These are phyloP conservation scores for Drosophila infuscata DNA, from an alignment of 2,888 invertebrate genomes.

Conservation along the genomic window DNA sequence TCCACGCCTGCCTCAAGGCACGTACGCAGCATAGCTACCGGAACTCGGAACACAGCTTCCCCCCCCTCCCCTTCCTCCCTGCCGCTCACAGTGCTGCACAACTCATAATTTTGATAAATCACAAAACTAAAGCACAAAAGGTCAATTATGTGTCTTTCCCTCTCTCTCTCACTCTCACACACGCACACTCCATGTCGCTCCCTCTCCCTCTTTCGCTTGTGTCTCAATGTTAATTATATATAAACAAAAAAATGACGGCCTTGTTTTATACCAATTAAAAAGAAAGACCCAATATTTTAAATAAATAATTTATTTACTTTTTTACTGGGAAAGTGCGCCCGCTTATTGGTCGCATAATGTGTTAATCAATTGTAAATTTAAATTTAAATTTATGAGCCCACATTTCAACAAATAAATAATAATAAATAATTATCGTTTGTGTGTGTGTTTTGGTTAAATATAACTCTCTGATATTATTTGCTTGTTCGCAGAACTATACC, in stretches of 20 bases:
- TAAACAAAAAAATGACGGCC: conserved; percentile 6
- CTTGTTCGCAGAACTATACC: background rate
- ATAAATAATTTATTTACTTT: conserved; percentile 10
- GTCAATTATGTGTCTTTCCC: conserved; percentile 12
- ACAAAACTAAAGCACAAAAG: conserved; percentile 1
- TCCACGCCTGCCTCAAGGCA: conserved; percentile 45
- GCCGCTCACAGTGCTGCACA: background rate
- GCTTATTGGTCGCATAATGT: conserved; percentile 60
- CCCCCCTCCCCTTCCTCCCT: background rate
- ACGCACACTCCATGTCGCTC: conserved; percentile 1
- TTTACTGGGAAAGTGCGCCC: conserved; percentile 10
- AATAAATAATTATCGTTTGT: conserved; percentile 11
- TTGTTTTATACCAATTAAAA: conserved; percentile 31
- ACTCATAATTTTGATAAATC: conserved; percentile 10
- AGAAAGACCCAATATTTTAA: background rate
- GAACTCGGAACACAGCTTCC: conserved; percentile 4
- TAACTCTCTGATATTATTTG: background rate
- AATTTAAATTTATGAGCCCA: conserved; percentile 26
- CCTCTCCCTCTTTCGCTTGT: conserved; percentile 3
- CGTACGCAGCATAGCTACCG: conserved; percentile 42
- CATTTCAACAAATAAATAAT: conserved; percentile 2
- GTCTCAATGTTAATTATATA: conserved; percentile 9
- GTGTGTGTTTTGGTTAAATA: background rate
- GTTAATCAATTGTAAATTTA: conserved; percentile 52
- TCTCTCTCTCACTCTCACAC: background rate